Conservation (phyloP, 2,797 vertebrate species). For the Sebastiscus albofasciatus region DNA sequence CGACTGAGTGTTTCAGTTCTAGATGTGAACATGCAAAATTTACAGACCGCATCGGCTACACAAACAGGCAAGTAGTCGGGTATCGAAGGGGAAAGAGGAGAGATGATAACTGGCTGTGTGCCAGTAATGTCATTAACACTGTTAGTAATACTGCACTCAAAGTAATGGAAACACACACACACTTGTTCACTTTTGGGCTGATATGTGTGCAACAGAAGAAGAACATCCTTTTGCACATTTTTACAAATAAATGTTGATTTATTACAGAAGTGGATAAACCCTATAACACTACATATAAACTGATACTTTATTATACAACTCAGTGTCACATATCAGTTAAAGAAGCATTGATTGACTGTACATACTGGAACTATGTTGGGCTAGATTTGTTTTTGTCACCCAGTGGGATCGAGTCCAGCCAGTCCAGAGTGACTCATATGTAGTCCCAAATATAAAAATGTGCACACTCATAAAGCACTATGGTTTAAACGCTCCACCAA, state of each 20-base stretch:
- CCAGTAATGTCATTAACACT: conserved; percentile 56
- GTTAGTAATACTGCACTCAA: conserved; percentile 44
- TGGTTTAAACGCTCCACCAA: neutral
- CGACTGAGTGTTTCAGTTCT: neutral
- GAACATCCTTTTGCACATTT: neutral
- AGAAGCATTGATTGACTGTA: neutral
- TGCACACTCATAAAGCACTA: neutral
- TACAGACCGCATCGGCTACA: neutral
- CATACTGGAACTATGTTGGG: neutral
- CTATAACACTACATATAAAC: neutral
- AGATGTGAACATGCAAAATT: neutral
- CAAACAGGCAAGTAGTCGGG: conserved; percentile 1
- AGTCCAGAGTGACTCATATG: neutral
- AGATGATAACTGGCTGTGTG: conserved; percentile 29
- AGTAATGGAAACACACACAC: conserved; percentile 30
- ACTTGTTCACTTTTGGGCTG: neutral
- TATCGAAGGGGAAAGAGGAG: conserved; percentile 17
- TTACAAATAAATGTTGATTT: neutral
- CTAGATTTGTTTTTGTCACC: neutral
- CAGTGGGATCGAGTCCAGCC: neutral
- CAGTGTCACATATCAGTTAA: neutral
- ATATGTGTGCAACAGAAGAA: neutral
- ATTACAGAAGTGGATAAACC: neutral
- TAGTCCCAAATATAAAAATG: neutral
- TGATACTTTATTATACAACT: neutral